phyloP scores from a whole-genome alignment of 1,140 invertebrate genomes.

The Elymnias hypermnestra region DNA sequence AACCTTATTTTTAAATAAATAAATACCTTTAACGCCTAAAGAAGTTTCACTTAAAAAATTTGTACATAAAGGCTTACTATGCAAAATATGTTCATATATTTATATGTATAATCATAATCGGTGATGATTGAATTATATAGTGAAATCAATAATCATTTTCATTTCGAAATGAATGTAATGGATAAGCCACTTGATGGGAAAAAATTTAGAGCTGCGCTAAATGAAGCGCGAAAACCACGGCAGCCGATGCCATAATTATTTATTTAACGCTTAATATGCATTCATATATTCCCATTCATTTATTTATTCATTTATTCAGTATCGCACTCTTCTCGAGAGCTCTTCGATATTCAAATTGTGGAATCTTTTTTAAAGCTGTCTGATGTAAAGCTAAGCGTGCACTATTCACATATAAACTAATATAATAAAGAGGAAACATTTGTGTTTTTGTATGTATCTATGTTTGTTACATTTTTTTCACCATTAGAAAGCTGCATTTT shows the following conservation, averaged over 20 bases:
- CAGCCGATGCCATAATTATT: constrained; percentile 23
- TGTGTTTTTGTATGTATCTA: too few species aligned
- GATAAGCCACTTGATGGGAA: constrained; percentile 13
- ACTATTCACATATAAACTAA: too few species aligned
- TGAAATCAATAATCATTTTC: constrained; percentile 5
- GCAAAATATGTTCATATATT: too few species aligned
- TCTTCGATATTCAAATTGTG: constrained; percentile 20
- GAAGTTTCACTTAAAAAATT: too few species aligned
- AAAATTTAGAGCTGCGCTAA: constrained; percentile 18
- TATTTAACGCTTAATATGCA: constrained; percentile 19
- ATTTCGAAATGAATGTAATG: constrained; percentile 4
- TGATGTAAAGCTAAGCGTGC: constrained; percentile 1
- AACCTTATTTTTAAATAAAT: too few species aligned
- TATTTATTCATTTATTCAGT: constrained; percentile 19
- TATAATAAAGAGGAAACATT: too few species aligned
- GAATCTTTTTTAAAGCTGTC: constrained; percentile 20
- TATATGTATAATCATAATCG: too few species aligned
- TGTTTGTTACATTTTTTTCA: too few species aligned
- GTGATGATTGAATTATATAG: neutral
- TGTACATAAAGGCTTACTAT: too few species aligned
- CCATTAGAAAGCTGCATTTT: too few species aligned
- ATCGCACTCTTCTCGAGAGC: constrained; percentile 17
- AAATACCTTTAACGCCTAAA: too few species aligned
- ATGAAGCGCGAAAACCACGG: constrained; percentile 20
- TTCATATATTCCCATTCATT: constrained; percentile 16